These are phyloP conservation scores for Castor canadensis DNA, from an alignment of 2,113 vertebrate species.

Conservation along the genomic window DNA sequence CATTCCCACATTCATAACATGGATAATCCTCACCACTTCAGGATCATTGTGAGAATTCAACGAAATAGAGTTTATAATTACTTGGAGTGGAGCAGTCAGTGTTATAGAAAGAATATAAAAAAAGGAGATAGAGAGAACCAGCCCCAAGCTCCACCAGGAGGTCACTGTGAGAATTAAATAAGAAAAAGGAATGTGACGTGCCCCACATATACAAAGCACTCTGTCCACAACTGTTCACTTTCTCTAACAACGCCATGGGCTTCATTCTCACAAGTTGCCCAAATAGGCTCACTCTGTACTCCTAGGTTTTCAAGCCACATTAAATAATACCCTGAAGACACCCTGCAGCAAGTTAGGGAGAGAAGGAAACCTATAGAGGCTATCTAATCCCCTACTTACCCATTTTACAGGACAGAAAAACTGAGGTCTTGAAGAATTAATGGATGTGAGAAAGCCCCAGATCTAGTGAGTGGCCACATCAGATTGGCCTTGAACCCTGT, in stretches of 20 bases:
- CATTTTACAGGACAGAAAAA: not conserved
- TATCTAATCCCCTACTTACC: not conserved
- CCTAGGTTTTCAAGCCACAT: not conserved
- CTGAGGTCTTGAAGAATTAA: not conserved
- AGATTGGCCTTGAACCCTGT: not conserved
- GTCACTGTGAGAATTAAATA: not conserved
- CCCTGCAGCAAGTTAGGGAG: not conserved
- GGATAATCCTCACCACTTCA: not conserved
- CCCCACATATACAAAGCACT: not conserved
- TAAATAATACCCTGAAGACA: not conserved
- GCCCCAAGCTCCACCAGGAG: not conserved
- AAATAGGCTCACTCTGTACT: not conserved
- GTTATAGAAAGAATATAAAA: not conserved
- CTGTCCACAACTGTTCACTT: fast-evolving
- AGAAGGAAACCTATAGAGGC: not conserved
- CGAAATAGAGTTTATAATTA: not conserved
- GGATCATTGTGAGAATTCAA: not conserved
- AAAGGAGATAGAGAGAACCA: not conserved
- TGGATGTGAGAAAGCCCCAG: not conserved
- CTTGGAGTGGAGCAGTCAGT: not conserved
- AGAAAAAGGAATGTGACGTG: not conserved
- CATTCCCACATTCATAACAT: not conserved
- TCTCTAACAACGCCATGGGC: not conserved
- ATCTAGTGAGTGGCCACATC: not conserved
- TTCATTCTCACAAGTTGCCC: not conserved